phyloP scores from a whole-genome alignment of 2,797 vertebrate species.

The Lagocephalus sceleratus region DNA sequence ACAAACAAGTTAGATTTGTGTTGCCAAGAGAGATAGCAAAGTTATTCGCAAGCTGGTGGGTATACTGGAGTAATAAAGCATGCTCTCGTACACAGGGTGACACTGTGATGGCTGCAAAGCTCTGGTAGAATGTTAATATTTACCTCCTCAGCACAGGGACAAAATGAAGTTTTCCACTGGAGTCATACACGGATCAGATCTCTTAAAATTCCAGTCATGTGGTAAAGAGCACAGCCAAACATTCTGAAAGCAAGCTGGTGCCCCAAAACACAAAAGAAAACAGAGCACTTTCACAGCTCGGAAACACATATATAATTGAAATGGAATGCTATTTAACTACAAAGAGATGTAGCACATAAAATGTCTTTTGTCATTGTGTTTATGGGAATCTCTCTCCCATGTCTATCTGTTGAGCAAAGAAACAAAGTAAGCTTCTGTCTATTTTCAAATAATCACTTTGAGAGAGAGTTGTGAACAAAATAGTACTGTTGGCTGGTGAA shows the following conservation, averaged over 20 bases:
- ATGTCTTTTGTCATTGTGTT: too few relatives aligned
- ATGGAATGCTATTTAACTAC: too few relatives aligned
- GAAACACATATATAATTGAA: too few relatives aligned
- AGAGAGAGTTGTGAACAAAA: slow-evolving; percentile 3
- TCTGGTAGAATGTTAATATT: slow-evolving; percentile 70
- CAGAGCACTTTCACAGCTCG: not conserved
- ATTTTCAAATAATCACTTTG: slow-evolving; percentile 9
- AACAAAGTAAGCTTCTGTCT: slow-evolving; percentile 5
- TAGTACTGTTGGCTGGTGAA: not conserved
- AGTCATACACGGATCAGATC: slow-evolving; percentile 27
- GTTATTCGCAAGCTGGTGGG: slow-evolving; percentile 31
- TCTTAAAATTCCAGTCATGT: slow-evolving; percentile 15
- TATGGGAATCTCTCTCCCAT: not conserved
- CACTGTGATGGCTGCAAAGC: slow-evolving; percentile 50
- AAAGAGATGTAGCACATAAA: too few relatives aligned
- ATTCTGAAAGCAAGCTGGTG: slow-evolving; percentile 7
- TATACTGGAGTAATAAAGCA: slow-evolving; percentile 53
- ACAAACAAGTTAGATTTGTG: too few relatives aligned
- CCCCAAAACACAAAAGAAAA: not conserved
- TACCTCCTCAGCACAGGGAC: slow-evolving; percentile 48
- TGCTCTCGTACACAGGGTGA: slow-evolving; percentile 57
- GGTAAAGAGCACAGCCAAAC: slow-evolving; percentile 6
- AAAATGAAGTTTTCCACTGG: slow-evolving; percentile 60
- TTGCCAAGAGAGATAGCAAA: slow-evolving; percentile 21
- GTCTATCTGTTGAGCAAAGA: slow-evolving; percentile 3